Percentiles rank a stretch among this genome's conserved stretches.
Conservation (phyloP, 2,113 vertebrate species). For the Indicator maculatus region DNA sequence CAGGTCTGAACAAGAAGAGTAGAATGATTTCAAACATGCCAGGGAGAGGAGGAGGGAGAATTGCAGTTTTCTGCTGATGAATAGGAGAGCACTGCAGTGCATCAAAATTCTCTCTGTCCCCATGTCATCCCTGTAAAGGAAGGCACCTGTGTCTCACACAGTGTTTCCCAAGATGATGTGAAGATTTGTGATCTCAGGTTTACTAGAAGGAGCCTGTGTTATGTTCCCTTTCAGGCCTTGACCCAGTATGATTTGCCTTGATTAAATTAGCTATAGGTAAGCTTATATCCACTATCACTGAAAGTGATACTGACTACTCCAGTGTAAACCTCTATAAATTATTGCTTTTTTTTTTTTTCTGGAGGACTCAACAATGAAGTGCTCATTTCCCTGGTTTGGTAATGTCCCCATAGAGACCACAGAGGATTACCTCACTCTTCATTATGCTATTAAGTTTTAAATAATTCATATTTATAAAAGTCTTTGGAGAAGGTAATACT, state of each 20-base stretch:
- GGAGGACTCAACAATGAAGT: neutral
- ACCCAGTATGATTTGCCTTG: neutral
- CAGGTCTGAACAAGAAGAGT: neutral
- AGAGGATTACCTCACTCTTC: neutral
- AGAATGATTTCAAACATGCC: neutral
- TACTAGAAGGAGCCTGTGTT: accelerated
- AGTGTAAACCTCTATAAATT: too few species aligned
- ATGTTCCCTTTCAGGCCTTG: neutral
- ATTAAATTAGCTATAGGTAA: neutral
- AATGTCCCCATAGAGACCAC: neutral
- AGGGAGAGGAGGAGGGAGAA: neutral
- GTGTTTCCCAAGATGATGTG: neutral
- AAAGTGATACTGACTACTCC: neutral
- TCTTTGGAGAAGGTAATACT: neutral
- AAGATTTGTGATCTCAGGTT: neutral
- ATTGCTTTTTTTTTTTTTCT: neutral
- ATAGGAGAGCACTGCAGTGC: neutral
- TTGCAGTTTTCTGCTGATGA: neutral
- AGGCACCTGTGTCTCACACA: neutral
- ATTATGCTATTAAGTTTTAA: neutral
- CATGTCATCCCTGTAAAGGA: neutral
- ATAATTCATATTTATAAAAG: neutral
- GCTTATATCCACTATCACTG: neutral
- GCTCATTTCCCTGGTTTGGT: neutral
- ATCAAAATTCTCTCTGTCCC: accelerated